phyloP scores from a whole-genome alignment of 2,113 vertebrate species.

The Orycteropus afer region DNA sequence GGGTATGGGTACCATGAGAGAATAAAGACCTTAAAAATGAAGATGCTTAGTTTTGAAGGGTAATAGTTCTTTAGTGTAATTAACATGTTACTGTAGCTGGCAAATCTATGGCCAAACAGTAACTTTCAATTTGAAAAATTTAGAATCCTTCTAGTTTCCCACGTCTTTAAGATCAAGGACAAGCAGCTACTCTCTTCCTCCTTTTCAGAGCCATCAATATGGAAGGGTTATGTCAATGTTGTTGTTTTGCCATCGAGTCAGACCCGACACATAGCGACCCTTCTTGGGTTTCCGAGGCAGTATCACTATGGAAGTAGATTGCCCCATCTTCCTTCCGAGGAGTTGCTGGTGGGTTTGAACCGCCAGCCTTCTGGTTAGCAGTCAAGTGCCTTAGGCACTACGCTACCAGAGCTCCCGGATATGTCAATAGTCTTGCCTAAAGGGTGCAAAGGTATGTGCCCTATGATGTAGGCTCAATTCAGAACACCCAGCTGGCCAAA shows the following conservation, averaged over 20 bases:
- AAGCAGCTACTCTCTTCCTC: neutral
- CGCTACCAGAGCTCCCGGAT: no score
- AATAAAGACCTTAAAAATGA: neutral
- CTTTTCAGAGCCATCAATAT: neutral
- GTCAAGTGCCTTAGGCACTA: no score
- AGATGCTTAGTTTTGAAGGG: neutral
- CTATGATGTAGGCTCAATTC: neutral
- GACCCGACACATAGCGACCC: no score
- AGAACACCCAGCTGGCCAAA: neutral
- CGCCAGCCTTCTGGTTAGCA: no score
- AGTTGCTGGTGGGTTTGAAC: no score
- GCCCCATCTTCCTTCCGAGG: no score
- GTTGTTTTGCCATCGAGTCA: no score
- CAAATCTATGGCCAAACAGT: neutral
- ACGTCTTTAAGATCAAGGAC: neutral
- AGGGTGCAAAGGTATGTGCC: neutral
- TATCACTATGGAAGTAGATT: no score
- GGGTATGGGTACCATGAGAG: neutral
- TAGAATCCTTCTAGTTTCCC: neutral
- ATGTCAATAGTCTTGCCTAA: neutral
- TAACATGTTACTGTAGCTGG: neutral
- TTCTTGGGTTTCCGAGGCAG: no score
- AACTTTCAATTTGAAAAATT: conserved; percentile 15
- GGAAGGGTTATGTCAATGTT: neutral
- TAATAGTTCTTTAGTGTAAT: neutral